These are phyloP conservation scores for Lophochroa leadbeateri DNA, from an alignment of 2,113 vertebrate species.

Conservation along the genomic window DNA sequence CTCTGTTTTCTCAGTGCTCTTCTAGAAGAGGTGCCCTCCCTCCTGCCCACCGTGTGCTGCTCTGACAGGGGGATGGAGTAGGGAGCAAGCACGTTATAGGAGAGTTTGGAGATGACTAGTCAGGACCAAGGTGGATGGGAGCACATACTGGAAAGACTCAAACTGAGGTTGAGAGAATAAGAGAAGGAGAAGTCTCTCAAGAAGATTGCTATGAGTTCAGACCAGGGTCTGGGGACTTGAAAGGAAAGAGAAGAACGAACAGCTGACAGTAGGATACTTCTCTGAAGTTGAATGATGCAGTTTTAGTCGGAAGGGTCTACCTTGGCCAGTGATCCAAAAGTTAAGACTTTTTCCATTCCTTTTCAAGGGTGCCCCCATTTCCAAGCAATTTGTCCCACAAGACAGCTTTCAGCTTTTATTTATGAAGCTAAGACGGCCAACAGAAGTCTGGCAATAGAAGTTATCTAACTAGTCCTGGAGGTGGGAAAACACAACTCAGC, in stretches of 20 bases:
- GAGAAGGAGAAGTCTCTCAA: not conserved
- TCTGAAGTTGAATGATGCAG: not conserved
- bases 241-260: not conserved
- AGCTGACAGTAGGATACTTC: not conserved
- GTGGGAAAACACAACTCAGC: not conserved
- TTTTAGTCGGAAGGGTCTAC: not conserved
- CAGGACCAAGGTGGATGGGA: not conserved
- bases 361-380: not conserved
- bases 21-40: not conserved
- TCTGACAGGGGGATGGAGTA: not conserved
- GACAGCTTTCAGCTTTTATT: not conserved
- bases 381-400: not conserved
- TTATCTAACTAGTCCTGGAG: not conserved
- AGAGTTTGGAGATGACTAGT: not conserved
- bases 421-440: not conserved
- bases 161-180: not conserved
- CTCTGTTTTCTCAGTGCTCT: not conserved
- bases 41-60: fast-evolving
- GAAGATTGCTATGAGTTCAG: not conserved
- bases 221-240: not conserved
- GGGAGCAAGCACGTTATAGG: not conserved
- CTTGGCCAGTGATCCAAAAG: not conserved
- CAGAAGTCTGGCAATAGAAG: not conserved
- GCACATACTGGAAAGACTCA: not conserved
- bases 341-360: not conserved